These are phyloP conservation scores for Mormoops blainvillei DNA, from an alignment of 2,113 vertebrate species.

Conservation along the genomic window DNA sequence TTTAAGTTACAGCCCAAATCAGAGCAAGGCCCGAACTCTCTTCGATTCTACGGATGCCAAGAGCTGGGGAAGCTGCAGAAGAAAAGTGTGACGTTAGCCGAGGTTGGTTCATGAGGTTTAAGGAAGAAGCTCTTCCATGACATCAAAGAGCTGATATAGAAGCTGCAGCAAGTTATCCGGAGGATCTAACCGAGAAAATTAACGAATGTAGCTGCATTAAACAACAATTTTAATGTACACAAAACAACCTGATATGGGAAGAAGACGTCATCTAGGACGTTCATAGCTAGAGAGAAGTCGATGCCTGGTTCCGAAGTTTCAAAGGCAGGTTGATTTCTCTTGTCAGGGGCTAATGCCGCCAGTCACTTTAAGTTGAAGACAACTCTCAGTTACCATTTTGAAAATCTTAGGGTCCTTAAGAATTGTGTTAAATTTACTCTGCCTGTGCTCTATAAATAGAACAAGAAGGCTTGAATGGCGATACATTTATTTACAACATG, in stretches of 20 bases:
- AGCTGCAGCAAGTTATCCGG: not conserved
- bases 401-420: not conserved
- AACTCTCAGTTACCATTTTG: not conserved
- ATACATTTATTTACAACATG: not conserved
- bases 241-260: not conserved
- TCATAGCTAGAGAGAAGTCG: not conserved
- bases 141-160: not conserved
- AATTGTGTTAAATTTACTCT: not conserved
- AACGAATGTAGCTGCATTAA: not conserved
- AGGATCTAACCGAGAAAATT: not conserved
- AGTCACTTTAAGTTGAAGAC: not conserved
- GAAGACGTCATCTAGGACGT: not conserved
- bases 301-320: no score
- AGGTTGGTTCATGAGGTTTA: not conserved
- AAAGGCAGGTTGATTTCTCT: not conserved
- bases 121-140: not conserved
- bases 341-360: not conserved
- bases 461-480: not conserved
- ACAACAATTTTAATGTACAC: not conserved
- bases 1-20: not conserved
- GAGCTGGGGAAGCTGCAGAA: not conserved
- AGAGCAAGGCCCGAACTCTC: not conserved
- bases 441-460: not conserved
- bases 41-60: not conserved
- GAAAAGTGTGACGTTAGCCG: not conserved